These are phyloP conservation scores for Megalonaias nervosa DNA, from an alignment of 1,140 invertebrate species.

Conservation along the genomic window DNA sequence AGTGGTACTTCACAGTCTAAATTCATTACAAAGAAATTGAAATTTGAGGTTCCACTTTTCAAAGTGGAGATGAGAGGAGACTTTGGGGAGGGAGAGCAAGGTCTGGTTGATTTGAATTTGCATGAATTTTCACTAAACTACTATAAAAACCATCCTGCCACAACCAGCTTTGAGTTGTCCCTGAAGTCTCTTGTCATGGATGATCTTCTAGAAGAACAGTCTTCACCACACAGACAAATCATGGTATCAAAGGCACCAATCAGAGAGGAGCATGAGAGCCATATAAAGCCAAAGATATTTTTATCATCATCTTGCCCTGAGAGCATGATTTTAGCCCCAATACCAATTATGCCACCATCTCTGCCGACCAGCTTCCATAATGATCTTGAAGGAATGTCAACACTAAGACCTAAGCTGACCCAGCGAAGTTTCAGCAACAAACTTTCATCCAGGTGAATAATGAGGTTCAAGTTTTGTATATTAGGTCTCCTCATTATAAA, in stretches of 20 bases:
- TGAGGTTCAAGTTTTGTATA: too few species aligned
- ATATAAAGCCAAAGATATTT: slow-evolving; percentile 69
- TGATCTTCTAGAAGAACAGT: slow-evolving; percentile 84
- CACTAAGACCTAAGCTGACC: too few species aligned
- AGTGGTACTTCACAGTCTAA: slow-evolving; percentile 12
- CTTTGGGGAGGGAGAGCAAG: slow-evolving; percentile 65
- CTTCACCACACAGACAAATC: slow-evolving; percentile 85
- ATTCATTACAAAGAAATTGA: slow-evolving; percentile 52
- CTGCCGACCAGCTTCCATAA: slow-evolving; percentile 65
- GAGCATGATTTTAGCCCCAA: slow-evolving; percentile 62
- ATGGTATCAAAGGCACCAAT: slow-evolving; percentile 74
- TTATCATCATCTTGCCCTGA: slow-evolving; percentile 91
- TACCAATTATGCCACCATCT: slow-evolving; percentile 64
- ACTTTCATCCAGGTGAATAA: too few species aligned
- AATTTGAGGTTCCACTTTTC: slow-evolving; percentile 70
- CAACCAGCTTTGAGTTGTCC: slow-evolving; percentile 82
- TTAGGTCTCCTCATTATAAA: too few species aligned
- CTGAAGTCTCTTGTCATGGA: slow-evolving; percentile 89
- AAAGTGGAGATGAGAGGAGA: slow-evolving; percentile 69
- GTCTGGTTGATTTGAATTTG: slow-evolving; percentile 84
- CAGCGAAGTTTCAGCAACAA: too few species aligned
- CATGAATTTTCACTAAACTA: slow-evolving; percentile 85
- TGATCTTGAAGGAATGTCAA: background rate
- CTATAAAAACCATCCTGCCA: slow-evolving; percentile 78
- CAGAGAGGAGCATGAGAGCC: slow-evolving; percentile 29